A percentile compares a stretch with the other conserved stretches of the same genome.
Evolutionary conservation across 2,888 invertebrate species (phyloP).

Genomic region (Ernsta delagoae): DNA sequence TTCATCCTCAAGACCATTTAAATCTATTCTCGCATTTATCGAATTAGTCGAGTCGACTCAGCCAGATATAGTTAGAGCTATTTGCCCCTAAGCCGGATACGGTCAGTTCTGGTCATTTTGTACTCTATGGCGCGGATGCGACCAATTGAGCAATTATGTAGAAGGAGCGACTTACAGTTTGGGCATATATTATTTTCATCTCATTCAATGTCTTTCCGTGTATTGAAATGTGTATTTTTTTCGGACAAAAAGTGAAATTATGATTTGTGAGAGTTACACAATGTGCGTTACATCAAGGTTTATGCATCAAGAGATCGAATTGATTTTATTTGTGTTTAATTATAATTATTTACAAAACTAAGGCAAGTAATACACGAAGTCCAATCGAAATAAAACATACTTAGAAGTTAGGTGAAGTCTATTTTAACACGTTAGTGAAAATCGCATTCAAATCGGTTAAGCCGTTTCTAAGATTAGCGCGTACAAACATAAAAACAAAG

Average conservation of each 20-base stretch:
- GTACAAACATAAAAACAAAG: no score
- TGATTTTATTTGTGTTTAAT: no score
- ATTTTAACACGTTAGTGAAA: no score
- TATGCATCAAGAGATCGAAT: no score
- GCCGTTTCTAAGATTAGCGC: no score
- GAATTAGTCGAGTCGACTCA: constrained; percentile 48
- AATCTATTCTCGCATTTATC: constrained; percentile 54
- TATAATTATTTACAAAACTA: no score
- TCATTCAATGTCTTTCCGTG: constrained; percentile 10
- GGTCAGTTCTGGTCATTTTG: constrained; percentile 54
- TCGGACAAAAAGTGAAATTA: constrained; percentile 21
- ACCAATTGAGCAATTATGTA: constrained; percentile 76
- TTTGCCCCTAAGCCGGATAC: constrained; percentile 49
- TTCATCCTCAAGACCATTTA: constrained; percentile 46
- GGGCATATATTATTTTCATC: constrained; percentile 17
- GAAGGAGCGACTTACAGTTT: constrained; percentile 49
- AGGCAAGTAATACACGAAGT: no score
- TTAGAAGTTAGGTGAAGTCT: no score
- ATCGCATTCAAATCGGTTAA: no score
- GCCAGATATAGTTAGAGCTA: constrained; percentile 35
- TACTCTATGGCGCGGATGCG: constrained; percentile 67
- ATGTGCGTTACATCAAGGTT: no score
- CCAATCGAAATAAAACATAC: no score
- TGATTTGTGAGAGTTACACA: background rate
- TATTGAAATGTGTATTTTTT: constrained; percentile 6